A percentile compares a stretch with the other conserved stretches of the same genome.
phyloP scores from a whole-genome alignment of 2,888 invertebrate genomes.

The Magallana nippona region DNA sequence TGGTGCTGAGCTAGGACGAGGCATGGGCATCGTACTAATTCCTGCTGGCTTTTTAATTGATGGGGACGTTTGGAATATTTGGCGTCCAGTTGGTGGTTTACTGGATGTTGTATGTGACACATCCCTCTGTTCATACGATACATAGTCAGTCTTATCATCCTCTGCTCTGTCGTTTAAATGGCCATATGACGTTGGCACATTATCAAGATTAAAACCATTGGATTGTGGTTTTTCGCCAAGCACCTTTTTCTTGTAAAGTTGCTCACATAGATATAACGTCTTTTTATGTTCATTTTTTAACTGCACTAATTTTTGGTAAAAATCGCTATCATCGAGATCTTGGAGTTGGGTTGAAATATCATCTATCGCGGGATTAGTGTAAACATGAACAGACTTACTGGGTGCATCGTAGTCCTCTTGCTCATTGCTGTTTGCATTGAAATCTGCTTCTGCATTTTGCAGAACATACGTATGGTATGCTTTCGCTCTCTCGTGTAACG shows the following conservation, averaged over 20 bases:
- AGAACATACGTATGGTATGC: constrained; percentile 54
- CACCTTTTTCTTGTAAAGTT: constrained; percentile 73
- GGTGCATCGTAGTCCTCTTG: constrained; percentile 48
- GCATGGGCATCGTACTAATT: constrained; percentile 44
- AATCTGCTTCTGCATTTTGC: constrained; percentile 57
- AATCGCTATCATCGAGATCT: constrained; percentile 73
- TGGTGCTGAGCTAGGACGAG: constrained; percentile 66
- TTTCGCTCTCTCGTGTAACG: constrained; percentile 63
- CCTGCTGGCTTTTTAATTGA: constrained; percentile 11
- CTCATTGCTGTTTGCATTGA: constrained; percentile 49
- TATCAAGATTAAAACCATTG: constrained; percentile 30
- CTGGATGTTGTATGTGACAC: not conserved
- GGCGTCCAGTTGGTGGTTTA: constrained; percentile 59
- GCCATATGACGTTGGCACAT: constrained; percentile 35
- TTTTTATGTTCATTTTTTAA: constrained; percentile 77
- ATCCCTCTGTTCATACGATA: not conserved
- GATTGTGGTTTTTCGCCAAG: constrained; percentile 38
- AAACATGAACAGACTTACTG: constrained; percentile 52
- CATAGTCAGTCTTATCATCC: not conserved
- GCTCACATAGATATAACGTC: constrained; percentile 74
- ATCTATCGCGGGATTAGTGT: constrained; percentile 48
- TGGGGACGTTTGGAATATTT: constrained; percentile 26
- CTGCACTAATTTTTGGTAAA: constrained; percentile 73
- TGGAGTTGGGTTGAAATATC: constrained; percentile 60
- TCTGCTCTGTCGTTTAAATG: constrained; percentile 17